Evolutionary conservation across 2,113 vertebrate species (phyloP).

Genomic region (Apeltes quadracus): DNA sequence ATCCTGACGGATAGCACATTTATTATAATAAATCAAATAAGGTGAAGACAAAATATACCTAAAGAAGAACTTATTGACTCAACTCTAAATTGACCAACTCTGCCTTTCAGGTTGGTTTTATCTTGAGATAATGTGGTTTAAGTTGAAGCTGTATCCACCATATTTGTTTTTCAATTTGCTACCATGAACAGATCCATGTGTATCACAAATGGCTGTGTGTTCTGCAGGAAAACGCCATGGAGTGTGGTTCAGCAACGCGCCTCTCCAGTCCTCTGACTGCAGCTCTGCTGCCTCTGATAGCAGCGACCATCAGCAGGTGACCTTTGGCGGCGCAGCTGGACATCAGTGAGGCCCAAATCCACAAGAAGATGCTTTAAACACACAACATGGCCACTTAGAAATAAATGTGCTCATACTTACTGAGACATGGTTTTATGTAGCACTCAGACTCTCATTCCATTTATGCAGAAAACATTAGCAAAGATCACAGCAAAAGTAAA

Average conservation of each 20-base stretch:
- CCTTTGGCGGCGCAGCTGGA: slow-evolving; percentile 60
- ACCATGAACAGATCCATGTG: not conserved
- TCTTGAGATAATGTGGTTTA: not conserved
- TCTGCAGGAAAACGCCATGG: slow-evolving; percentile 92
- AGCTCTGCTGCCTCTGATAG: slow-evolving; percentile 82
- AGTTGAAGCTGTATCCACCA: not conserved
- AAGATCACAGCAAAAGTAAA: slow-evolving; percentile 17
- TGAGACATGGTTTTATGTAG: slow-evolving; percentile 40
- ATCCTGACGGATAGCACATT: not conserved
- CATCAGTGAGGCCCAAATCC: slow-evolving; percentile 40
- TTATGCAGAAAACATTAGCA: slow-evolving; percentile 51
- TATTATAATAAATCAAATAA: not conserved
- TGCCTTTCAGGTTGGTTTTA: not conserved
- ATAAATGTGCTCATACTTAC: slow-evolving; percentile 51
- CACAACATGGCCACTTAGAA: slow-evolving; percentile 56
- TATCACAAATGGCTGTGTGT: slow-evolving; percentile 26
- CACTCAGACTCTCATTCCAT: slow-evolving; percentile 52
- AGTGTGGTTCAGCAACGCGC: slow-evolving; percentile 87
- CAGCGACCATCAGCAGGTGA: slow-evolving; percentile 88
- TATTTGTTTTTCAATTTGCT: not conserved
- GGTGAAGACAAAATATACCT: not conserved
- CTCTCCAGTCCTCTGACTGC: slow-evolving; percentile 76
- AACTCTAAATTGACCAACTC: not conserved
- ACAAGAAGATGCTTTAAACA: slow-evolving; percentile 60
- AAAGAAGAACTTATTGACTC: not conserved